Conservation (phyloP, 1,140 invertebrate genomes). For the Aphaenogaster rudis region DNA sequence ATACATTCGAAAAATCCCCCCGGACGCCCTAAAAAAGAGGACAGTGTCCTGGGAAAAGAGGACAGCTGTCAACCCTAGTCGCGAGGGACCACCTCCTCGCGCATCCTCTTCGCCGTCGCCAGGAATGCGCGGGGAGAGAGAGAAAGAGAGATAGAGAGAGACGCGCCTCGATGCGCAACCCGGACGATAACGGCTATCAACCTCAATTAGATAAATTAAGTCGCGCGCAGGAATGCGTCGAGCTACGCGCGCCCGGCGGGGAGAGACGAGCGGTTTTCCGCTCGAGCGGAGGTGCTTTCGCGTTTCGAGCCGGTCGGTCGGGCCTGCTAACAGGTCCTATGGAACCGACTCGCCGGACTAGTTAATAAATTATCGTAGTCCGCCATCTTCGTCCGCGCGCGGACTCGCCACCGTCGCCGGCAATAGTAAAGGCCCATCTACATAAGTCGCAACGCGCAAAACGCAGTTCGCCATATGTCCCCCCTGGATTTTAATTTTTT, state of each 20-base stretch:
- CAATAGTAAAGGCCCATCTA: slow-evolving; percentile 40
- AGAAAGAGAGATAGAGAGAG: no score
- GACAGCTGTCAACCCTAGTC: no score
- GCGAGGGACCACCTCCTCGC: not conserved
- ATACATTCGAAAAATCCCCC: no score
- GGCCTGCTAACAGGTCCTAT: slow-evolving; percentile 74
- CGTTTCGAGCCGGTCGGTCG: slow-evolving; percentile 40
- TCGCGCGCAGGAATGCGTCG: slow-evolving; percentile 28
- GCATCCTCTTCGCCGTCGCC: not conserved
- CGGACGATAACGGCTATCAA: slow-evolving; percentile 11
- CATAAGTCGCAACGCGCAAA: no score
- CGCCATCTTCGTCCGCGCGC: slow-evolving; percentile 79
- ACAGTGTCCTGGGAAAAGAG: no score
- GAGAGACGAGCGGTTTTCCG: slow-evolving; percentile 30
- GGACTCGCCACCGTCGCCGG: slow-evolving; percentile 1
- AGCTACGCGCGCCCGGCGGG: not conserved
- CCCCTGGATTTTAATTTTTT: no score
- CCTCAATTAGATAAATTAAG: slow-evolving; percentile 42
- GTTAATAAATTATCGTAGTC: slow-evolving; percentile 86
- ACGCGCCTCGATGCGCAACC: no score
- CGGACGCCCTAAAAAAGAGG: no score
- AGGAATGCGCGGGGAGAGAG: not conserved
- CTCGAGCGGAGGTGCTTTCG: slow-evolving; percentile 38
- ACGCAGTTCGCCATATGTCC: no score
- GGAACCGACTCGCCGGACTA: slow-evolving; percentile 82